phyloP scores from a whole-genome alignment of 2,113 vertebrate genomes.

The Ivindomyrus marchei region DNA sequence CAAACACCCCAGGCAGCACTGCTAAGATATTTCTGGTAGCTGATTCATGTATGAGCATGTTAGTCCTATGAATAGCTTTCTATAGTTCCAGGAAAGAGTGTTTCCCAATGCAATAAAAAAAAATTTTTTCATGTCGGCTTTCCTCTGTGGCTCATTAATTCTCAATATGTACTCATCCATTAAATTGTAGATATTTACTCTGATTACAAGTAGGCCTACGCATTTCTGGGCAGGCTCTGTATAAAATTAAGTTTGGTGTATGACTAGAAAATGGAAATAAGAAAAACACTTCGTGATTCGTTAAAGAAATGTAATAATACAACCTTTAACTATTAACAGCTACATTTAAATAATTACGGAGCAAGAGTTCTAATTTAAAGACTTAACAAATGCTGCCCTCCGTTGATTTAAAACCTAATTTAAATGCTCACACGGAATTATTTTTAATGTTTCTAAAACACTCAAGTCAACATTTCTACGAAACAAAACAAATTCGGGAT shows the following conservation, averaged over 20 bases:
- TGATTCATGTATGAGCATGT: neutral
- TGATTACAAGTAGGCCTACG: neutral
- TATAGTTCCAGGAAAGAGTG: neutral
- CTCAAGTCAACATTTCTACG: too few species aligned
- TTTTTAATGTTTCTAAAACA: neutral
- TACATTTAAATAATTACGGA: neutral
- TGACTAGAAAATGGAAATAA: neutral
- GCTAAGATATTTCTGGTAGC: neutral
- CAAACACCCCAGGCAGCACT: neutral
- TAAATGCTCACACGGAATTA: too few species aligned
- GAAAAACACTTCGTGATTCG: neutral
- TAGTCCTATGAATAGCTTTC: neutral
- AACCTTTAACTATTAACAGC: too few species aligned
- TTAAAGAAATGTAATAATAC: neutral
- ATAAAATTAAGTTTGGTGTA: neutral
- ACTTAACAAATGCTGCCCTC: neutral
- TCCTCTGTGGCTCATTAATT: neutral
- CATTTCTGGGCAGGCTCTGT: neutral
- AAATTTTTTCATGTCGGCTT: neutral
- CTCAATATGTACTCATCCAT: neutral
- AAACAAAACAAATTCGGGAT: too few species aligned
- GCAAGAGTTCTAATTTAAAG: neutral
- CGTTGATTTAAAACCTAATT: neutral
- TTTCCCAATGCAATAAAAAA: neutral
- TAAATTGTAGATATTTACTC: neutral